Evolutionary conservation across 2,797 vertebrate genomes (phyloP).

Genomic region (Fistularia commersonii): DNA sequence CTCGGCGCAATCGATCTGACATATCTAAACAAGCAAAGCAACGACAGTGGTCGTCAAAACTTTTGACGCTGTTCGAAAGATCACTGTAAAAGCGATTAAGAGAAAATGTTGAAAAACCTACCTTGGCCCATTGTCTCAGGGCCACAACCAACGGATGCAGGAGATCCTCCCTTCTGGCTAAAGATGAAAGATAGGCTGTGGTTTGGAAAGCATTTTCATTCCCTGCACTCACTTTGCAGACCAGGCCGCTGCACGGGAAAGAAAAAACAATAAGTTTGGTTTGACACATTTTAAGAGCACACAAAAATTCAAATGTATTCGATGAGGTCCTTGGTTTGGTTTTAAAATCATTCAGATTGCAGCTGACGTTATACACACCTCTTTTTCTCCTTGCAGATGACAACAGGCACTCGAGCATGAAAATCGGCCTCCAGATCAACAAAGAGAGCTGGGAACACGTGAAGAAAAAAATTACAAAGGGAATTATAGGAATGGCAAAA

Average conservation of each 20-base stretch:
- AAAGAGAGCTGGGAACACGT: constrained; percentile 78
- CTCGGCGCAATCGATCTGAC: constrained; percentile 84
- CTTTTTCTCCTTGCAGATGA: constrained; percentile 89
- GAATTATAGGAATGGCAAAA: neutral
- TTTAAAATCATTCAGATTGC: too few relatives aligned
- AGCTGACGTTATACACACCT: constrained; percentile 68
- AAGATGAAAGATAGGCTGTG: constrained; percentile 80
- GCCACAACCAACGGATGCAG: constrained; percentile 82
- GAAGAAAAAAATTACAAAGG: neutral
- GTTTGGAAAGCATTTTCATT: constrained; percentile 91
- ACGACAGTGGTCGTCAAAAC: neutral
- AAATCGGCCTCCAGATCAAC: constrained; percentile 89
- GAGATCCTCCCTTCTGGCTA: constrained; percentile 75
- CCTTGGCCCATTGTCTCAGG: constrained; percentile 88
- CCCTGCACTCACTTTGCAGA: constrained; percentile 94
- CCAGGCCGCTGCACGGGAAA: constrained; percentile 76
- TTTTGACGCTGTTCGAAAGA: neutral
- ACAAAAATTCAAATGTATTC: neutral
- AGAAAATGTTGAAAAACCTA: constrained; percentile 44
- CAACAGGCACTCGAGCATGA: constrained; percentile 89
- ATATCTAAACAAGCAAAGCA: constrained; percentile 73
- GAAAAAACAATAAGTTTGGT: neutral
- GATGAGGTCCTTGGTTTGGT: too few relatives aligned
- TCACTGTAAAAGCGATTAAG: neutral
- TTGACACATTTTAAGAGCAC: neutral